Evolutionary conservation across 2,797 vertebrate species (phyloP).

Genomic region (Distichodus sexfasciatus): DNA sequence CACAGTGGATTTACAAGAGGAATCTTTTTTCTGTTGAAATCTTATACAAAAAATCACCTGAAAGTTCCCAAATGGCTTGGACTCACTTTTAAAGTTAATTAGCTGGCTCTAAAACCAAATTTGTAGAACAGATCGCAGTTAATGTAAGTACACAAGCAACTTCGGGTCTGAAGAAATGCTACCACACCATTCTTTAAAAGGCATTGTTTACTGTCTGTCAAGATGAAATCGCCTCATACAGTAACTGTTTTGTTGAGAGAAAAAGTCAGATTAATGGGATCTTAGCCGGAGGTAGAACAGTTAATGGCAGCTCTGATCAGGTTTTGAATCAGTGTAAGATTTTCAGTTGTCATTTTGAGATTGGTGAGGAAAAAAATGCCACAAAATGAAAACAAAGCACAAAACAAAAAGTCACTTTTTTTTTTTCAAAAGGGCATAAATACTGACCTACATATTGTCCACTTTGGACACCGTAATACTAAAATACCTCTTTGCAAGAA

Average conservation of each 20-base stretch:
- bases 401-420: neutral
- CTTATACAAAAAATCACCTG: too few relatives aligned
- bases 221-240: neutral
- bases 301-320: neutral
- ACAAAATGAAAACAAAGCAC: neutral
- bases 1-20: too few relatives aligned
- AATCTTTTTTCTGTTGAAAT: too few relatives aligned
- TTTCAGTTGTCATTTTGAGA: neutral
- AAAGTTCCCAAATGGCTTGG: too few relatives aligned
- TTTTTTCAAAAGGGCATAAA: neutral
- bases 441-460: conserved; percentile 18
- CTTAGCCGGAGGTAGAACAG: neutral
- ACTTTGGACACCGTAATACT: conserved; percentile 8
- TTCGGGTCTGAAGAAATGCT: too few relatives aligned
- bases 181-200: too few relatives aligned
- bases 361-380: neutral
- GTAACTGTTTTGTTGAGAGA: neutral
- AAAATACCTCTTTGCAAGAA: neutral
- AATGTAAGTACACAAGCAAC: too few relatives aligned
- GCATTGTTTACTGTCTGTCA: neutral
- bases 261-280: neutral
- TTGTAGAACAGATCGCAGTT: too few relatives aligned
- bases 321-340: neutral
- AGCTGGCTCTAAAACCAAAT: too few relatives aligned
- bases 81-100: too few relatives aligned